Evolutionary conservation across 2,888 invertebrate species (phyloP).

Genomic region (Ommatoiulus sabulosus): DNA sequence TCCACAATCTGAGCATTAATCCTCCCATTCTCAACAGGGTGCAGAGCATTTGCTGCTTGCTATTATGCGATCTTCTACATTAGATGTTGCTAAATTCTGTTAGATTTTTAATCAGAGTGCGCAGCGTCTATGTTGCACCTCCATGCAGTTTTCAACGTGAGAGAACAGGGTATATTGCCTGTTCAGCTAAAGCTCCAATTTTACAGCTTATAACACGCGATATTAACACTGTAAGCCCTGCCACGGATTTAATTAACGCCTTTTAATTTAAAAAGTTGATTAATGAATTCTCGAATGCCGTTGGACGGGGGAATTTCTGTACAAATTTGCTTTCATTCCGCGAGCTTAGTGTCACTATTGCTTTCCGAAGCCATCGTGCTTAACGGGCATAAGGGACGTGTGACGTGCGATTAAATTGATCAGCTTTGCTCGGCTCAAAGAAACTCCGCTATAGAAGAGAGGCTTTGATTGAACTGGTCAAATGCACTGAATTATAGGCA

Average conservation of each 20-base stretch:
- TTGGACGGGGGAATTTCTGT: conserved; percentile 29
- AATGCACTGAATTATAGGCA: conserved; percentile 2
- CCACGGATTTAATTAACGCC: conserved; percentile 35
- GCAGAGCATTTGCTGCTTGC: too few relatives aligned
- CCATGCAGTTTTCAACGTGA: background rate
- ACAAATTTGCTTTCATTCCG: conserved; percentile 26
- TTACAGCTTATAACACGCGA: background rate
- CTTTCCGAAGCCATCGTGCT: conserved; percentile 16
- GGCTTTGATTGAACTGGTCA: background rate
- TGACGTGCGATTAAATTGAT: conserved; percentile 38
- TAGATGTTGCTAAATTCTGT: too few relatives aligned
- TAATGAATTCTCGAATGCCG: background rate
- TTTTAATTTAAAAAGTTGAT: conserved; percentile 35
- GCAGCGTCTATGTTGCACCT: background rate
- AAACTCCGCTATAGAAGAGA: background rate
- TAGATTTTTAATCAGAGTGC: too few relatives aligned
- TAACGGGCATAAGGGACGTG: background rate
- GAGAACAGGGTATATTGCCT: background rate
- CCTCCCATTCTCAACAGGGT: too few relatives aligned
- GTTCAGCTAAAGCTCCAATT: background rate
- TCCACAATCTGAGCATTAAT: too few relatives aligned
- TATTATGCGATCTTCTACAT: too few relatives aligned
- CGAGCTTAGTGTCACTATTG: background rate
- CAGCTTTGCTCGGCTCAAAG: conserved; percentile 18
- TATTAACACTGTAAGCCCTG: background rate